Evolutionary conservation across 2,888 invertebrate species (phyloP), one percentile per base, ranked within the genome.

Genomic region (Troides oblongomaculatus): DNA sequence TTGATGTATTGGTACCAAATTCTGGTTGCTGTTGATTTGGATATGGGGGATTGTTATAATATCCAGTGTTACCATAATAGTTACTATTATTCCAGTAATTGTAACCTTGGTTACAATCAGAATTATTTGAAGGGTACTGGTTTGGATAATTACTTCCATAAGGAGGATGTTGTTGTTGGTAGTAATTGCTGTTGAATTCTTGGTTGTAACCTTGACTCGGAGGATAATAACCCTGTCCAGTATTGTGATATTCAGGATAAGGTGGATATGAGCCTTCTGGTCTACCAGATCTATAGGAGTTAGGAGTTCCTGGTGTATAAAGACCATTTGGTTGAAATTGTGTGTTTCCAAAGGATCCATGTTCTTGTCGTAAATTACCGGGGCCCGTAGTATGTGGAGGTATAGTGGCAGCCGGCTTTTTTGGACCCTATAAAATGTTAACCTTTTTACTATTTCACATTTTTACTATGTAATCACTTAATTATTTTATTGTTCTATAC

Each of bases 401-500:
- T 74, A 93, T 92, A 23, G 93, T 92, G 18, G 93, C 93, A 30
- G 93, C 93, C 56, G 93, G 93, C 73, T 93, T 93, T 75, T 92
- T 93, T 17, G 89, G 80, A 63, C 89, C 90, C 92, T 92, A 77
- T 66, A 71, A 73, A 66, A 62, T 66, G 21, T n/a, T 64, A 36
- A 59, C 62, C 57, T 64, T 65, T 63, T 61, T 8, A 46, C 50
- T 12, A 30, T 30, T 8, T 14, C 25, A 70, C 61, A 59, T 66
- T 39, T 8, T 57, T n/a, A 7, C 7, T 57, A 57, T 21, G 10
- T 57, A 57, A 57, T 21, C n/a, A 57, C 14, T 57, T 21, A 21
- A 8, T n/a, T 57, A 23, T 57, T 21, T 21, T 57, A 10, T 18
- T 4, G 50, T 17, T 39, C 39, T 63, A 69, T 25, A 62, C 12